Evolutionary conservation across 2,888 invertebrate species (phyloP), one percentile per base, ranked within the genome.

Genomic region (Brenthis ino): DNA sequence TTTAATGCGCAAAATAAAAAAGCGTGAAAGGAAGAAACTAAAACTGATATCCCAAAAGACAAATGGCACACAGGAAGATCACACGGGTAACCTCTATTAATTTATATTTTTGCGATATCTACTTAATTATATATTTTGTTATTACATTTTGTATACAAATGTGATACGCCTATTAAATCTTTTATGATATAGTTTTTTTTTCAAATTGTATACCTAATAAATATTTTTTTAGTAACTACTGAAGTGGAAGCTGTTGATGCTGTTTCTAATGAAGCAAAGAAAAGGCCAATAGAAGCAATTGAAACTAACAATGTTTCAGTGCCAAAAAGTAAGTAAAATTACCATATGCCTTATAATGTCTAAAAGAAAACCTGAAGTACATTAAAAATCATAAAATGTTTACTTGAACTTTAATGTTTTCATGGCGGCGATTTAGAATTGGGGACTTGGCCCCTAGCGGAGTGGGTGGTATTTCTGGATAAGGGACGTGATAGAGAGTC

Each of bases 1-100:
- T 63, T 88, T 96, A 33, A 94, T 96, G 94, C 93, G 95, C 67
- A 97, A 97, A 88, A 96, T 97, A 48, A 96, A 95, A 74, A 96
- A 96, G 79, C 93, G 96, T 0, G 96, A 96, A 77, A 95, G 96
- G 77, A 95, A 94, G 74, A 97, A 95, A 81, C 81, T 94, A 37
- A 94, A 94, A 74, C 79, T 95, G 12, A 80, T 82, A 13, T 84
- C 85, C 64, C 77, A 95, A 76, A 95, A 95, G 80, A 91, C 95
- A 2, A 81, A 76, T 47, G 76, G 67, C 13, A 72, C 72, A 61
- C 50, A 76, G 28, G 78, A 80, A 66, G 77, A 77, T 63, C 69
- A 67, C 77, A 73, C 78, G 82, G 85, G 87, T 88, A 84, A 83
- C 77, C 77, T 79, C 65, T 48, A 66, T 64, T 51, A 50, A 20